phyloP scores from a whole-genome alignment of 2,797 vertebrate genomes.

The Scyliorhinus canicula region DNA sequence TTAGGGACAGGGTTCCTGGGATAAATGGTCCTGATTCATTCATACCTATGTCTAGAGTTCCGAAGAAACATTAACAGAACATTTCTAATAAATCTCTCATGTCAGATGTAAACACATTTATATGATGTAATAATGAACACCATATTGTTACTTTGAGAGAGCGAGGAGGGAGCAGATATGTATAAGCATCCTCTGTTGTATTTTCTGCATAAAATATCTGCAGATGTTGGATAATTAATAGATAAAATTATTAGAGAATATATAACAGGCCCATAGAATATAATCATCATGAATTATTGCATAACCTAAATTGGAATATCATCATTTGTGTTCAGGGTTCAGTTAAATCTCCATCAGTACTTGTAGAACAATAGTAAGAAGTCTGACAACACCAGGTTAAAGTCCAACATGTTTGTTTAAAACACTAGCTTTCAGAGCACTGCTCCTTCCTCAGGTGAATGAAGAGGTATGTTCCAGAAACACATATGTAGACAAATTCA shows the following conservation, averaged over 20 bases:
- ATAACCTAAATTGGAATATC: conserved; percentile 7
- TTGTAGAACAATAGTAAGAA: background rate
- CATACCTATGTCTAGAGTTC: background rate
- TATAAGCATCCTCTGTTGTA: background rate
- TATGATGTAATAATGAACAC: background rate
- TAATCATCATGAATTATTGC: background rate
- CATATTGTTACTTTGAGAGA: background rate
- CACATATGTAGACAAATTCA: too few species aligned
- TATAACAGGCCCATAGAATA: too few species aligned
- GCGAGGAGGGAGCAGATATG: background rate
- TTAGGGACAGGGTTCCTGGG: background rate
- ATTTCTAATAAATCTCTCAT: background rate
- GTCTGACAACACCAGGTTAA: too few species aligned
- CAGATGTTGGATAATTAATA: background rate
- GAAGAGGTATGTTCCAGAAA: too few species aligned
- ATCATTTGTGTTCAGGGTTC: background rate
- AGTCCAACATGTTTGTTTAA: too few species aligned
- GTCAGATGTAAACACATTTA: background rate
- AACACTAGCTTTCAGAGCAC: too few species aligned
- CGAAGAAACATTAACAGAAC: background rate
- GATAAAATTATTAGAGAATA: background rate
- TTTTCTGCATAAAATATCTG: background rate
- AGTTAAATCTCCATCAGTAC: background rate
- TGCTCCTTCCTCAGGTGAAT: too few species aligned
- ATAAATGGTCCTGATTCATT: background rate